Evolutionary conservation across 1,140 invertebrate species (phyloP), one percentile per base, ranked within the genome.

Genomic region (Eueides isabella): DNA sequence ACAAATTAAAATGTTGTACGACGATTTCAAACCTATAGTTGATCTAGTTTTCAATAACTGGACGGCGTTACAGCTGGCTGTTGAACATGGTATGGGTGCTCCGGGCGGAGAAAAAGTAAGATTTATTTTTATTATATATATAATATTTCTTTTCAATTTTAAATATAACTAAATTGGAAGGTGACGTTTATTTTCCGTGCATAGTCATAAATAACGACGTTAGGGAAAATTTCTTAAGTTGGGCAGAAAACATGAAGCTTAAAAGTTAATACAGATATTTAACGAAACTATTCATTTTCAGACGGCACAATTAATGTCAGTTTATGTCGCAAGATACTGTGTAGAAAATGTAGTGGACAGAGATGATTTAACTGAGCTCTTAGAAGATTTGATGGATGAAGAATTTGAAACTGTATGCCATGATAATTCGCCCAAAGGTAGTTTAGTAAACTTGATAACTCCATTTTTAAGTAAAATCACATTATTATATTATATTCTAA

Each of bases 61-160:
- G 95, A 95, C 95, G 28, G 95, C 94, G 30, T 81, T 96, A 16
- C 94, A 94, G 76, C 81, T 96, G 28, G 95, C 95, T 44, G 95
- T 96, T 7, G 95, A 96, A 87, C 95, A 96, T 94, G 94, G 94
- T 74, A 95, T 95, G 94, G 95, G 94, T 38, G 95, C 95, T 33
- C 94, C 94, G 65, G 94, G 95, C 76, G 95, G 95, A 63, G 94
- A 95, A 90, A 93, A 95, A 88, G 91, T 88, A 81, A 31, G 61
- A 30, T 38, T 55, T 29, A 31, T 55, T 55, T 55, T 1, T 9
- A 26, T 2, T 11, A 38, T 11, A 2, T 5, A 5, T 38, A 9
- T 38, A 38, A 38, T n/a, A 48, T 19, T 48, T 48, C 5, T 38
- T 38, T 38, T 16, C 5, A 4, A 38, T 38, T 2, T 38, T 38